phyloP scores from a whole-genome alignment of 2,888 invertebrate genomes.

The Amiota communis region DNA sequence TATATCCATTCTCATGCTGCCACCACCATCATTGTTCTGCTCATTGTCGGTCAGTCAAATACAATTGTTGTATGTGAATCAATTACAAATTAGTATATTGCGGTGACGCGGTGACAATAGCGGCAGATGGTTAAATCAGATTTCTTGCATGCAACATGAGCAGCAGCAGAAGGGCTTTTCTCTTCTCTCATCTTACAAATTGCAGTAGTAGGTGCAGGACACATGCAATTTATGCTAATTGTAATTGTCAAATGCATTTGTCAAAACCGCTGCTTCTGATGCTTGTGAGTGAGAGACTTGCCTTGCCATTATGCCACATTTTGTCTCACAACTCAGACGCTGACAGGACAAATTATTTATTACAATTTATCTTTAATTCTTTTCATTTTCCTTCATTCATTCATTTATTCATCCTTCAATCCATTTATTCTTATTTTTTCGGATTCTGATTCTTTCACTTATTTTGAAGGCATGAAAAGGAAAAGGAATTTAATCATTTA shows the following conservation, averaged over 20 bases:
- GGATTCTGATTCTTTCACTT: neutral
- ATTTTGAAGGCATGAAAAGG: neutral
- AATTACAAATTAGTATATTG: slow-evolving; percentile 27
- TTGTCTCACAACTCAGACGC: neutral
- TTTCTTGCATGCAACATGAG: neutral
- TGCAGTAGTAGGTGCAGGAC: too few relatives aligned
- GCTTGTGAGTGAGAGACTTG: slow-evolving; percentile 51
- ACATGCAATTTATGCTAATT: slow-evolving; percentile 66
- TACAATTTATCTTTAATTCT: slow-evolving; percentile 9
- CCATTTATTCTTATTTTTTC: neutral
- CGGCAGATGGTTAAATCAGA: neutral
- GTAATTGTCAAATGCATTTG: slow-evolving; percentile 66
- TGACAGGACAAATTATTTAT: slow-evolving; percentile 20
- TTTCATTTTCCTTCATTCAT: too few relatives aligned
- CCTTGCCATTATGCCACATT: neutral
- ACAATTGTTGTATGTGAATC: slow-evolving; percentile 33
- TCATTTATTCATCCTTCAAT: neutral
- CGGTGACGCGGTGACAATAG: slow-evolving; percentile 27
- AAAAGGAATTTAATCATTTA: slow-evolving; percentile 21
- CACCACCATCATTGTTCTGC: neutral
- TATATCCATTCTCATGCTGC: neutral
- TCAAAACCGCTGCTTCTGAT: slow-evolving; percentile 66
- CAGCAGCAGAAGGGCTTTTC: too few relatives aligned
- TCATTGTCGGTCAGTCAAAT: slow-evolving; percentile 50
- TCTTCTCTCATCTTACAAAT: too few relatives aligned